phyloP scores from a whole-genome alignment of 2,113 vertebrate genomes.

The Colossoma macropomum region DNA sequence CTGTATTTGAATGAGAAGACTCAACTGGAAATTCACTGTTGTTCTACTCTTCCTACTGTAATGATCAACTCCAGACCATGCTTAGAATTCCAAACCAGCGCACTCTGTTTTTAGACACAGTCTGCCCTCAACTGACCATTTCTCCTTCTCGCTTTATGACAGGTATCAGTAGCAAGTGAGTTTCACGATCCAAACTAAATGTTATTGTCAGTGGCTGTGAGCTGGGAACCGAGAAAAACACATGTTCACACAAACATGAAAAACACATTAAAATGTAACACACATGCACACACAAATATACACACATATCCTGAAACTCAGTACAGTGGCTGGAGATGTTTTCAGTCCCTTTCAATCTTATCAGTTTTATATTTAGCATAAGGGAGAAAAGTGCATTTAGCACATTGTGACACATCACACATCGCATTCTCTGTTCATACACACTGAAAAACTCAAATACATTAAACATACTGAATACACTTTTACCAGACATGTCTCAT shows the following conservation, averaged over 20 bases:
- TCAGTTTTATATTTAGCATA: slow-evolving; percentile 76
- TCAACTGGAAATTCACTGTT: background rate
- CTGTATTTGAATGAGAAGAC: too few relatives aligned
- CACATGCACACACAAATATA: slow-evolving; percentile 40
- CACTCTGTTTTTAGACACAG: slow-evolving; percentile 55
- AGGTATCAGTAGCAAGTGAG: slow-evolving; percentile 56
- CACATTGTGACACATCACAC: slow-evolving; percentile 67
- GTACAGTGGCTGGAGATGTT: slow-evolving; percentile 55
- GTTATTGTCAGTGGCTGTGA: slow-evolving; percentile 68
- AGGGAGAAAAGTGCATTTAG: slow-evolving; percentile 47
- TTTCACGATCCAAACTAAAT: slow-evolving; percentile 71
- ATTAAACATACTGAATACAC: background rate
- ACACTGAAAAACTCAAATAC: slow-evolving; percentile 10
- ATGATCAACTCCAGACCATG: background rate
- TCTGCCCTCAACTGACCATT: background rate
- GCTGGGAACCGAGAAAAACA: slow-evolving; percentile 57
- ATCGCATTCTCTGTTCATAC: slow-evolving; percentile 57
- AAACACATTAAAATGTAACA: background rate
- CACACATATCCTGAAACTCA: slow-evolving; percentile 35
- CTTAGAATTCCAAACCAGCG: background rate
- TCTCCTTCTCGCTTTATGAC: slow-evolving; percentile 51
- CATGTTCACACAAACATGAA: slow-evolving; percentile 51
- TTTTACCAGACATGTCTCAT: too few relatives aligned
- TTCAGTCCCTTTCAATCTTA: slow-evolving; percentile 67
- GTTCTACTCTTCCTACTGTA: too few relatives aligned